Base-by-base conservation (phyloP, 2,888 invertebrate species). In the Drosophila siamana region DNA sequence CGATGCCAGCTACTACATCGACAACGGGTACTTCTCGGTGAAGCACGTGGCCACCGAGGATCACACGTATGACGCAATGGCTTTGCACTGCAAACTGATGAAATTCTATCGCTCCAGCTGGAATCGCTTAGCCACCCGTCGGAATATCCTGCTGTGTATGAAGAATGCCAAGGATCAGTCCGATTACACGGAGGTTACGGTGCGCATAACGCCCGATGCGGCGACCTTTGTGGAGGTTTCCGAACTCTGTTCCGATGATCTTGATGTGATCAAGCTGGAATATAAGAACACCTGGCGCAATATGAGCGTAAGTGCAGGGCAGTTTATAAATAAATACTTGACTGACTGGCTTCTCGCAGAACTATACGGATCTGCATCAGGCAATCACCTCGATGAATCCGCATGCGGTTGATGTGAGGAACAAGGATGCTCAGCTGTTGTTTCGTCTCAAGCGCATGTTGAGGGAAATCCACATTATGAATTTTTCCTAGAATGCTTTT, bases 281-380 rank as follows among this genome's bases (percentile, higher is more conserved):
- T 92, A 87, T 51, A 69, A 66, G 11, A 61, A 71, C 2, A 91
- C 91, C 0, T 90, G 90, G 91, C 80, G 88, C n/a, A 92, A 92
- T 69, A 74, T 90, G 48, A 66, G 67, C 36, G 91, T 91, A 69
- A 78, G 82, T 68, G 1, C n/a, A 1, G 11, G 4, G n/a, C 4
- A 16, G 6, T 4, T 5, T 40, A 8, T n/a, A 11, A 4, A 11
- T 26, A 9, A 1, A 7, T 22, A 4, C 13, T 36, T 26, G 11
- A n/a, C 24, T 40, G 26, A 8, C 4, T 7, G 15, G 7, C 40
- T 4, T 4, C 8, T 5, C 13, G 15, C 36, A 91, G 91, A 50
- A 62, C 16, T 89, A 78, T 61, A 74, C 87, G 5, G 91, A 91
- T 72, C 62, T 92, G n/a, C 85, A 90, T 76, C 81, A 88, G 60